Base-by-base conservation (phyloP, 53 echinoderm and acorn worm species). In the Antedon mediterranea region DNA sequence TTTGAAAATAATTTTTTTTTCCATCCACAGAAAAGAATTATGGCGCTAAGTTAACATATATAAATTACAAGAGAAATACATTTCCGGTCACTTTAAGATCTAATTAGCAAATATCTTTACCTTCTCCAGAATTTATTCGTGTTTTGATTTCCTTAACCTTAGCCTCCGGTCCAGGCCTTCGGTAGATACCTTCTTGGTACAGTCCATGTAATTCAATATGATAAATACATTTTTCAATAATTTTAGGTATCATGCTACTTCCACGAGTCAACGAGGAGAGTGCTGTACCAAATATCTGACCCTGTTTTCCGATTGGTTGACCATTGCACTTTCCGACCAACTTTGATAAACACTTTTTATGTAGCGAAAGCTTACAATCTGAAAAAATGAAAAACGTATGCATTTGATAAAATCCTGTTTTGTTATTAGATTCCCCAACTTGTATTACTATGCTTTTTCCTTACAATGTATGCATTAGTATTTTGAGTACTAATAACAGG, bases 331-430 rank as follows among this genome's bases (percentile, higher is more conserved):
- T 75, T 31, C 31, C 77, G 1, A 70, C 27, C 0, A 85, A 82
- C 85, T 91, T 94, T 43, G 89, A 85, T 34, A 83, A 87, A 75
- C 94, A 94, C 73, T 94, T 94, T 84, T 91, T 94, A 78, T 94
- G 94, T 33, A 89, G 87, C 3, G 90, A 87, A 80, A 91, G 91
- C 77, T 94, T 94, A 71, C 94, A 94, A n/a, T 85, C 94, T 94
- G 80, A 57, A 30, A 71, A 31, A 72, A 28, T 31, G 2, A 34
- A n/a, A 9, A 20, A 15, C 32, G 34, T 0, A 43, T 71, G 37
- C 30, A 27, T 43, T 78, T 43, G 42, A 9, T 31, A 76, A 23
- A 76, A 76, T 76, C 26, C 29, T 28, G 4, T 3, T 31, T 29
- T 28, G 6, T 28, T 3, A 14, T 3, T 29, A 23, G 4, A 23